Evolutionary conservation across 2,888 invertebrate species (phyloP).

Genomic region (Catocala nupta): DNA sequence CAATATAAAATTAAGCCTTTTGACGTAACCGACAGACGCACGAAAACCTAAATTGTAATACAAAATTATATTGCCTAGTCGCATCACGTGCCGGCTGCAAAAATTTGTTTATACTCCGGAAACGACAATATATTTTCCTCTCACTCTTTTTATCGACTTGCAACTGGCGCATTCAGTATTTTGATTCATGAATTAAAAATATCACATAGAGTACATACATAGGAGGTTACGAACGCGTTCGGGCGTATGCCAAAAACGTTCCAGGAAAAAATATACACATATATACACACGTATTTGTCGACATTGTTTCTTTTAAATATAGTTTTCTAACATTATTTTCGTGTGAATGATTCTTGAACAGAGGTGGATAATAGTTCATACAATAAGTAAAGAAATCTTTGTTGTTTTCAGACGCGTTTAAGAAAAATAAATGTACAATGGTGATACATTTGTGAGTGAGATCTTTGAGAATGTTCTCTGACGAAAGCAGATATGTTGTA

Average conservation of each 20-base stretch:
- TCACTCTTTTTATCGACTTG: conserved; percentile 49
- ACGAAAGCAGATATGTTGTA: too few relatives aligned
- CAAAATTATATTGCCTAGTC: conserved; percentile 49
- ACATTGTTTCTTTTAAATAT: conserved; percentile 16
- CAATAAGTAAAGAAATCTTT: too few relatives aligned
- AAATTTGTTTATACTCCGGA: conserved; percentile 73
- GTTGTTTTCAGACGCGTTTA: too few relatives aligned
- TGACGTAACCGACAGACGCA: conserved; percentile 10
- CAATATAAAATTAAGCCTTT: conserved; percentile 8
- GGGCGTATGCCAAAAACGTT: conserved; percentile 60
- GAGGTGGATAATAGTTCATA: neutral
- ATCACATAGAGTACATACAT: conserved; percentile 61
- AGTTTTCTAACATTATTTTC: conserved; percentile 4
- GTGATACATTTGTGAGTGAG: too few relatives aligned
- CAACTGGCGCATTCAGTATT: conserved; percentile 61
- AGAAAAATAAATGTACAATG: too few relatives aligned
- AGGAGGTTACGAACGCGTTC: conserved; percentile 36
- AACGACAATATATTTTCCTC: conserved; percentile 60
- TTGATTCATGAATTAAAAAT: conserved; percentile 81
- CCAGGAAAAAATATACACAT: conserved; percentile 51
- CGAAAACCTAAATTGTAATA: conserved; percentile 20
- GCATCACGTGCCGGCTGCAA: conserved; percentile 64
- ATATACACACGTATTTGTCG: conserved; percentile 48
- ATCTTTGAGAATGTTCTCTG: too few relatives aligned
- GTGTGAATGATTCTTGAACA: conserved; percentile 1